Base-by-base conservation (phyloP, 23 tunicate genomes). In the Trididemnum miniatum region DNA sequence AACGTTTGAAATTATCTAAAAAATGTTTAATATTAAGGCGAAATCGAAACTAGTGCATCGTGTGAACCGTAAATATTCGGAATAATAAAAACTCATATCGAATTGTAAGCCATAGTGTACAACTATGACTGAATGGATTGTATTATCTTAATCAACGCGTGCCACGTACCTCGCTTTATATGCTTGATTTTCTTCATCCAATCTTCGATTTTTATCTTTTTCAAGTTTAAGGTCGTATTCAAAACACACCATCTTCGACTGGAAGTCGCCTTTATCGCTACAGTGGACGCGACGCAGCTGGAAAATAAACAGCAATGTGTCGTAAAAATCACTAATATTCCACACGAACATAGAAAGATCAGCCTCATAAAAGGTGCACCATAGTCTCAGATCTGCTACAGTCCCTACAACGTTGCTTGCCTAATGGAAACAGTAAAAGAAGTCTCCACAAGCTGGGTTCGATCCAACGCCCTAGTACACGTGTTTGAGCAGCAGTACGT, bases 251-350 rank as follows among this genome's bases (percentile, higher is more conserved):
- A 91, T 69, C 64, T 82, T 85, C 26, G 82, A 63, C 38, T 86
- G 97, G 1, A 85, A 78, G 22, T 89, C 89, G n/a, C 84, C 97
- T 67, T 91, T 91, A 28, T 82, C 90, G 27, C 59, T 77, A 33
- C 34, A 64, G 66, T 84, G 80, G 59, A 64, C 64, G 27, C 34
- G 57, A 32, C 82, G 86, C 81, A 84, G 38, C 95, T 89, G 82
- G 23, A 62, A n/a, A n/a, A n/a, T n/a, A n/a, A n/a, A n/a, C n/a
- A n/a, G n/a, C n/a, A n/a, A 49, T 12, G 18, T 49, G 15, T 12
- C 18, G 57, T 9, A 49, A 18, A 49, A 49, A 49, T 9, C 57
- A 49, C 57, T 18, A 49, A 49, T 12, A 12, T 18, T 49, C 18
- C 18, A 18, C 57, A 49, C 15, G 12, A 49, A 49, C 57, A 49